Conservation (phyloP, 2,113 vertebrate genomes). For the Alethe diademata region DNA sequence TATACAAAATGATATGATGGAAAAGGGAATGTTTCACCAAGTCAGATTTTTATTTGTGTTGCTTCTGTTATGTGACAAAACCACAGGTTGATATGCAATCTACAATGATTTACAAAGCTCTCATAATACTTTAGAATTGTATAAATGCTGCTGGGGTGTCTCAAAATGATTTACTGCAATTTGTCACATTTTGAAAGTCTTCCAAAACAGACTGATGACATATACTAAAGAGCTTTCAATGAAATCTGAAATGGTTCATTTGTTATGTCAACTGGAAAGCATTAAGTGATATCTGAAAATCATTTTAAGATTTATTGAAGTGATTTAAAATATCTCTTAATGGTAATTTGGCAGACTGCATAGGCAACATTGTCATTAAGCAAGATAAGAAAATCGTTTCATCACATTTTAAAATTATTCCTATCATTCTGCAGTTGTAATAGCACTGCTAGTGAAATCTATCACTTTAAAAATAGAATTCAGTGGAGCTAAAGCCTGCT, state of each 20-base stretch:
- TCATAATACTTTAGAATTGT: conserved; percentile 37
- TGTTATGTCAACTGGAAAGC: conserved; percentile 72
- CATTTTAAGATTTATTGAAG: conserved; percentile 70
- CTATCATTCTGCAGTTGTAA: conserved; percentile 3
- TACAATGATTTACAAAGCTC: conserved; percentile 37
- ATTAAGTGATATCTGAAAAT: conserved; percentile 76
- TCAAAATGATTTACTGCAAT: conserved; percentile 61
- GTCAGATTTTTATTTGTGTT: conserved; percentile 45
- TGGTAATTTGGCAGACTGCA: conserved; percentile 55
- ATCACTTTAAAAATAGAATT: conserved; percentile 17
- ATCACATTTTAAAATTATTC: conserved; percentile 58
- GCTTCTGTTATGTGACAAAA: conserved; percentile 46
- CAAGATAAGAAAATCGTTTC: conserved; percentile 56
- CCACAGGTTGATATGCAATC: conserved; percentile 15
- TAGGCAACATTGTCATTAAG: conserved; percentile 62
- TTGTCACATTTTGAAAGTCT: conserved; percentile 69
- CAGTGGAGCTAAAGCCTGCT: not conserved
- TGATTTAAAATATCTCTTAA: conserved; percentile 71
- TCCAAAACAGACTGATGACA: conserved; percentile 70
- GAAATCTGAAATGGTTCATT: conserved; percentile 73
- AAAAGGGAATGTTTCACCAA: conserved; percentile 15
- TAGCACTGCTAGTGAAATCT: not conserved
- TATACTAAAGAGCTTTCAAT: conserved; percentile 70
- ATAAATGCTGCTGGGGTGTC: not conserved
- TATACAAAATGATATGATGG: conserved; percentile 4